Conservation (phyloP, 2,113 vertebrate genomes). For the Ornithorhynchus anatinus region DNA sequence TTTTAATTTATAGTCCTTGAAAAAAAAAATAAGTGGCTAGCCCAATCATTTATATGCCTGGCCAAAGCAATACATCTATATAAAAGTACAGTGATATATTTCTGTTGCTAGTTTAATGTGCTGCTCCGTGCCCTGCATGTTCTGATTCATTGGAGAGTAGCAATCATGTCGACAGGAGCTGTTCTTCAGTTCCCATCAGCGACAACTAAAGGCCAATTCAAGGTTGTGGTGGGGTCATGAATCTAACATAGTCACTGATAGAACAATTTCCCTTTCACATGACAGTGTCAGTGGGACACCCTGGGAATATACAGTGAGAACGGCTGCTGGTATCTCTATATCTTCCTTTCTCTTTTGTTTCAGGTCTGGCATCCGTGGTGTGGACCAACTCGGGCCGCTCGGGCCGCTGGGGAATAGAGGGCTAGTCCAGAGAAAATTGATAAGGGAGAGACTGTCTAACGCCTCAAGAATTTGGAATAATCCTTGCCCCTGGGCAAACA, state of each 20-base stretch:
- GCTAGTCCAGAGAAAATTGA: conserved; percentile 41
- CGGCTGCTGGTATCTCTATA: conserved; percentile 58
- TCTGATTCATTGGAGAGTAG: conserved; percentile 86
- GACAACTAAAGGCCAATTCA: conserved; percentile 88
- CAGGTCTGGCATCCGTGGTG: conserved; percentile 10
- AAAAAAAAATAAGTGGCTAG: conserved; percentile 77
- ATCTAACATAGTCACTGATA: conserved; percentile 82
- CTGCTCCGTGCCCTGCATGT: conserved; percentile 80
- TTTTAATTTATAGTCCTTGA: conserved; percentile 84
- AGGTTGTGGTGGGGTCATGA: conserved; percentile 86
- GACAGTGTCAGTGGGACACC: conserved; percentile 58
- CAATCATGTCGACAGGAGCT: conserved; percentile 86
- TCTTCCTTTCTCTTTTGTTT: conserved; percentile 47
- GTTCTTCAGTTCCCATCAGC: conserved; percentile 86
- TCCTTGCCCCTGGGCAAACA: conserved; percentile 39
- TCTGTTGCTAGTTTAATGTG: conserved; percentile 84
- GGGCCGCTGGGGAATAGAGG: conserved; percentile 36
- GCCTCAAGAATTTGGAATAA: neutral
- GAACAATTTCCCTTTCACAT: conserved; percentile 80
- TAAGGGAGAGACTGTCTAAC: conserved; percentile 31
- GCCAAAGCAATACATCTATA: conserved; percentile 86
- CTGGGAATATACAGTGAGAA: conserved; percentile 58
- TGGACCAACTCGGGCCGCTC: conserved; percentile 21
- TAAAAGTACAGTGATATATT: conserved; percentile 87
- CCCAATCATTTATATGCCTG: conserved; percentile 84